A percentile compares a stretch with the other conserved stretches of the same genome.
These are phyloP conservation scores for Trachythela sp. DNA, from an alignment of 64 coral and sea anemone species.

Conservation along the genomic window DNA sequence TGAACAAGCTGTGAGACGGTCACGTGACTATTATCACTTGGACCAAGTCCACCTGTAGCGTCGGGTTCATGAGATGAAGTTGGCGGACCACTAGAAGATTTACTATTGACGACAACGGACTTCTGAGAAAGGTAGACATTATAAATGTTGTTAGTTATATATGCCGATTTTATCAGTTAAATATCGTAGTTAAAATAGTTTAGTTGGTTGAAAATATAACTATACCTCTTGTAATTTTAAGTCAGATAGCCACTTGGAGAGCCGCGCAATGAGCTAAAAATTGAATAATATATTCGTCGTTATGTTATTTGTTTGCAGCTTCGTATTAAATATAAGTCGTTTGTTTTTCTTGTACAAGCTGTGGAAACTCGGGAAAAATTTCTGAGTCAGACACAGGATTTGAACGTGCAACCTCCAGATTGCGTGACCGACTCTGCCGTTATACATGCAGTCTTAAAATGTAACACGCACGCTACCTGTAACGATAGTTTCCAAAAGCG, in stretches of 20 bases:
- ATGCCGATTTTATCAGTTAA: not conserved
- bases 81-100: not conserved
- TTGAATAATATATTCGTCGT: too few relatives aligned
- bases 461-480: not conserved
- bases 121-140: not conserved
- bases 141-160: not conserved
- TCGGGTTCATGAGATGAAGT: not conserved
- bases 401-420: too few relatives aligned
- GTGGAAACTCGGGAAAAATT: too few relatives aligned
- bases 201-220: not conserved
- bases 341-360: too few relatives aligned
- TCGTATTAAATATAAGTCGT: too few relatives aligned
- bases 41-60: not conserved
- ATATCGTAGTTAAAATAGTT: not conserved
- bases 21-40: not conserved
- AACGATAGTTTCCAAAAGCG: slow-evolving; percentile 17
- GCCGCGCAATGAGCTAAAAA: not conserved
- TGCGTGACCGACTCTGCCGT: too few relatives aligned
- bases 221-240: slow-evolving; percentile 7
- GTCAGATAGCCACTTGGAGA: not conserved
- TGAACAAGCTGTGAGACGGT: not conserved
- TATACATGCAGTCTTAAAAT: too few relatives aligned
- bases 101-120: not conserved
- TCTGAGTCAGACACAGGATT: too few relatives aligned
- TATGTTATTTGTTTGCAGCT: too few relatives aligned